Conservation (phyloP, 1,140 invertebrate species). For the Drepana arcuata region DNA sequence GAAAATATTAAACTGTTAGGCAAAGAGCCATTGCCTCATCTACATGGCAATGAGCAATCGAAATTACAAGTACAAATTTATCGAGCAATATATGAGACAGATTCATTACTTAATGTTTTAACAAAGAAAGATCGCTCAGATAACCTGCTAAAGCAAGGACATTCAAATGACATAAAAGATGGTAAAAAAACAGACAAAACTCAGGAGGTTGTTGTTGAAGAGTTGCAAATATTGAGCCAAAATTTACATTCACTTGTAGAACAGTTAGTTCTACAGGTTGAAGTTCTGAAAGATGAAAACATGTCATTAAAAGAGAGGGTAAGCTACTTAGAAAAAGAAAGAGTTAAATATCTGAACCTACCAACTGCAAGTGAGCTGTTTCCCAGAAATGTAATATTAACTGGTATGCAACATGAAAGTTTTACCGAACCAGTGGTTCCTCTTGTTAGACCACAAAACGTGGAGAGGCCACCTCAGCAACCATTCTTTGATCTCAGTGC, state of each 20-base stretch:
- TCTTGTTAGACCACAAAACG: conserved; percentile 13
- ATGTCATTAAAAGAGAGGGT: conserved; percentile 67
- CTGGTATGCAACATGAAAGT: conserved; percentile 2
- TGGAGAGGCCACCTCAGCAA: conserved; percentile 14
- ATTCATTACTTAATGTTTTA: conserved; percentile 72
- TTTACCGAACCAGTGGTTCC: conserved; percentile 2
- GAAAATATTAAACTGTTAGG: conserved; percentile 65
- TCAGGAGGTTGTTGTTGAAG: conserved; percentile 74
- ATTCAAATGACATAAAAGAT: conserved; percentile 30
- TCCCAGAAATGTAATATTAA: conserved; percentile 20
- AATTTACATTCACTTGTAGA: conserved; percentile 73
- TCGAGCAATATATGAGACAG: conserved; percentile 76
- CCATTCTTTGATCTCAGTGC: conserved; percentile 38
- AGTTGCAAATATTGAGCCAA: conserved; percentile 73
- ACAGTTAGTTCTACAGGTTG: conserved; percentile 73
- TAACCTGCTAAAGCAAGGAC: conserved; percentile 9
- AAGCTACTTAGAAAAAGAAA: conserved; percentile 66
- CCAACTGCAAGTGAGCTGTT: conserved; percentile 27
- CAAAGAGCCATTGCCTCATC: conserved; percentile 47
- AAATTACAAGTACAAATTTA: conserved; percentile 72
- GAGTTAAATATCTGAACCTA: conserved; percentile 46
- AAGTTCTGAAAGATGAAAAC: conserved; percentile 74
- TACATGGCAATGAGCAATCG: conserved; percentile 49
- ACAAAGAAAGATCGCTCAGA: conserved; percentile 30
- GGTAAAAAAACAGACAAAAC: conserved; percentile 73